phyloP scores from a whole-genome alignment of 37 sponge, comb jelly and placozoan species.

The Chondrosia reniformis region DNA sequence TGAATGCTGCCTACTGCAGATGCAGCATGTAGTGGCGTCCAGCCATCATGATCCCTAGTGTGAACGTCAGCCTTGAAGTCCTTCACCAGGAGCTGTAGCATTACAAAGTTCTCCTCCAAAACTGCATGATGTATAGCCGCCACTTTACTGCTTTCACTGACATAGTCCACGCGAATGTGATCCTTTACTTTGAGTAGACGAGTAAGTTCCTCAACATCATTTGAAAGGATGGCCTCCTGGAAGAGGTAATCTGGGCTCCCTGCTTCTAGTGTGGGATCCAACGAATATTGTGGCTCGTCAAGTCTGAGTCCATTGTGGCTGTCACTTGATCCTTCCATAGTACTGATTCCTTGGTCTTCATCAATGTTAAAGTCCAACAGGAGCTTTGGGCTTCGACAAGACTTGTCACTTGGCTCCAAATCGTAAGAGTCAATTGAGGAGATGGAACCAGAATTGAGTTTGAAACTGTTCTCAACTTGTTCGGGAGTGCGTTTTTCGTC shows the following conservation, averaged over 20 bases:
- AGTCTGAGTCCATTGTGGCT: conserved; percentile 18
- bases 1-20: conserved; percentile 81
- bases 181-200: conserved; percentile 53
- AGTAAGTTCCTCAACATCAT: conserved; percentile 54
- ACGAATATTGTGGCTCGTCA: conserved; percentile 38
- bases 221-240: conserved; percentile 71
- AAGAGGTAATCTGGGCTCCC: conserved; percentile 67
- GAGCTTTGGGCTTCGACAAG: neutral
- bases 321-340: conserved; percentile 84
- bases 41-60: conserved; percentile 69
- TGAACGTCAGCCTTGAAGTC: conserved; percentile 65
- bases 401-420: neutral
- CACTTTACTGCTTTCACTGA: conserved; percentile 63
- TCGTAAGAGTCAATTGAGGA: conserved; percentile 5
- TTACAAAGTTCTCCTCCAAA: conserved; percentile 77
- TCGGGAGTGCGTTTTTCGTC: neutral
- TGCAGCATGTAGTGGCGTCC: conserved; percentile 85
- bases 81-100: conserved; percentile 68
- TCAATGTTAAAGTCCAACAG: neutral
- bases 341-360: conserved; percentile 75
- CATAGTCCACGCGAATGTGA: conserved; percentile 65
- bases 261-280: conserved; percentile 62
- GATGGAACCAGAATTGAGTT: neutral
- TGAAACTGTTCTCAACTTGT: neutral
- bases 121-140: conserved; percentile 79